phyloP scores from a whole-genome alignment of 2,797 vertebrate genomes.

The Erithacus rubecula region DNA sequence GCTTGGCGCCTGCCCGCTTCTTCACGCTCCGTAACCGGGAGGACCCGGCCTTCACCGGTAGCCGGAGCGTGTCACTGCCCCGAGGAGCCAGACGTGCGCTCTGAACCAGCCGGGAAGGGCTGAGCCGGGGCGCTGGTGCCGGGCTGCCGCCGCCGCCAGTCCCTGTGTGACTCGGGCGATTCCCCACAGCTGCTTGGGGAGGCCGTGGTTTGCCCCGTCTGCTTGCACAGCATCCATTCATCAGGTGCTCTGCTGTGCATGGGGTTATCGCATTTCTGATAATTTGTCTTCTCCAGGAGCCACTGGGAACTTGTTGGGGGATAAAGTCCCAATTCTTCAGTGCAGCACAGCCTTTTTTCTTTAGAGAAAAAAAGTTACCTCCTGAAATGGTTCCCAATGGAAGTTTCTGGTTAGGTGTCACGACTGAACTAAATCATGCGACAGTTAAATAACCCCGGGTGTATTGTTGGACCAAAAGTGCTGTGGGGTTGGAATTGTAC shows the following conservation, averaged over 20 bases:
- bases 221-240: background rate
- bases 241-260: background rate
- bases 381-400: background rate
- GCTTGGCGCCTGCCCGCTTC: background rate
- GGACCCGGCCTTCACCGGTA: too few relatives aligned
- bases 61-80: background rate
- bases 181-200: accelerated
- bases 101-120: background rate
- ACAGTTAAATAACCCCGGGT: background rate
- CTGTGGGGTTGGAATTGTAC: background rate
- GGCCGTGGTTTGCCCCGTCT: background rate
- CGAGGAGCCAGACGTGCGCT: background rate
- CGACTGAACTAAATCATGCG: background rate
- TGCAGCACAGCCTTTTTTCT: background rate
- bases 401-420: background rate
- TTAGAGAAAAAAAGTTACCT: background rate
- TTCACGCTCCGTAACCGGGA: background rate
- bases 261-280: background rate
- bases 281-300: background rate
- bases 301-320: accelerated
- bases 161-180: background rate
- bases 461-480: background rate
- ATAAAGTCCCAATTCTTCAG: background rate
- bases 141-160: background rate
- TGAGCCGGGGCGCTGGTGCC: background rate